Evolutionary conservation across 2,113 vertebrate genomes (phyloP), one percentile per base, ranked within the genome.

Genomic region (Tragelaphus imberbis): DNA sequence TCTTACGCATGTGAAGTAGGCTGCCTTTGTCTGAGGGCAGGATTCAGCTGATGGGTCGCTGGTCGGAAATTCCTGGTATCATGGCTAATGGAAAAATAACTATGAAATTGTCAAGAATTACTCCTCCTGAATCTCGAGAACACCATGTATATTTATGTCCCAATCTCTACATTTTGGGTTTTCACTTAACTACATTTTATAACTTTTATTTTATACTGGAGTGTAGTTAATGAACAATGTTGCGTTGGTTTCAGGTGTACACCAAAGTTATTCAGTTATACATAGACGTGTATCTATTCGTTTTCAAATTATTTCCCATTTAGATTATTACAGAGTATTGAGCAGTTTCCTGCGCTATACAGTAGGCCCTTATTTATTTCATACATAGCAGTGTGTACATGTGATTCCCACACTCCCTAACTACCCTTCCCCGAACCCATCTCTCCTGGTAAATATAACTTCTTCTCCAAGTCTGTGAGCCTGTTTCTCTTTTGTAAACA

Each of bases 1-100:
- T 51, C 15, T 30, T 33, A 21, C 1, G 51, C 68, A 30, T 23
- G 51, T 9, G 2, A 6, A 58, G 71, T 44, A 15, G 1, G 7
- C 51, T 8, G 7, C 17, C 27, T 56, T 19, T 77, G 49, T 44
- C 87, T 75, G 16, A 77, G 19, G 36, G 12, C 53, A 36, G 51
- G 15, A 44, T 15, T 49, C 40, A 2, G 14, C 75, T 7, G 44
- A 19, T 0, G 13, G 14, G 7, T 33, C 1, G 6, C 75, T 12
- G 30, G 5, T 13, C 7, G 1, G 44, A 51, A 49, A 51, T 27
- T 23, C 33, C 47, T 8, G 15, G 33, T 30, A 28, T 51, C 14
- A 7, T 6, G 33, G 44, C 36, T 36, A 3, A 8, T 14, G 23
- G 58, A 61, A 61, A 61, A 61, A 19, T 8, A 36, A 19, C n/a